These are phyloP conservation scores for Pristionchus arcanus DNA, from an alignment of 2,888 invertebrate genomes.

Conservation along the genomic window DNA sequence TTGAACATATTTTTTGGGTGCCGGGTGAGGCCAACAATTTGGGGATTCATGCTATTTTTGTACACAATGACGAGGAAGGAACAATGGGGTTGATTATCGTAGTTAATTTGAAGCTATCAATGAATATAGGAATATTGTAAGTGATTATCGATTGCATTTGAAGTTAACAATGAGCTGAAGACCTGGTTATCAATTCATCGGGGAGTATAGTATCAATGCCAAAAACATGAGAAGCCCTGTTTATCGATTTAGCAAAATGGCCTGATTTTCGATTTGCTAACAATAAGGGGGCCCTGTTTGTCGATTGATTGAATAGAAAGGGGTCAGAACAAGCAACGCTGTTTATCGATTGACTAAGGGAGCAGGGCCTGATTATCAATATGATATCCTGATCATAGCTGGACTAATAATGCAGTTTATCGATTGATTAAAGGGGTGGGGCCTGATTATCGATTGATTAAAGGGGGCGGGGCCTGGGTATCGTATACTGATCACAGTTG, in stretches of 20 bases:
- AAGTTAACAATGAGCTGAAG: neutral
- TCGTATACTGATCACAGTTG: neutral
- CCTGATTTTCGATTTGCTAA: neutral
- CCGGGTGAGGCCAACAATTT: neutral
- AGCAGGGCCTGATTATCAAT: neutral
- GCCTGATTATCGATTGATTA: conserved; percentile 1
- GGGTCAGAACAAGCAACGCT: neutral
- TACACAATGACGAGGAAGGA: neutral
- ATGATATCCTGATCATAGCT: neutral
- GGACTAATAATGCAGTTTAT: neutral
- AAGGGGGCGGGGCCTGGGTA: neutral
- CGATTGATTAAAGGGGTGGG: neutral
- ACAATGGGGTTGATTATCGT: neutral
- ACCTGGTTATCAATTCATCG: neutral
- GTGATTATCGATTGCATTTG: neutral
- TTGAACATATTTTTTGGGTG: neutral
- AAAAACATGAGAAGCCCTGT: neutral
- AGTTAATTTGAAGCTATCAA: neutral
- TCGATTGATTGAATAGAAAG: neutral
- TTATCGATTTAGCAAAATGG: neutral
- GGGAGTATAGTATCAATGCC: no score
- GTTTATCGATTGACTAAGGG: no score
- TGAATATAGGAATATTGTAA: neutral
- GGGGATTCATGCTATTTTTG: neutral
- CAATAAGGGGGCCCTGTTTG: neutral